Percentiles rank a stretch among this genome's conserved stretches.
phyloP scores from a whole-genome alignment of 2,113 vertebrate genomes.

The Gavialis gangeticus region DNA sequence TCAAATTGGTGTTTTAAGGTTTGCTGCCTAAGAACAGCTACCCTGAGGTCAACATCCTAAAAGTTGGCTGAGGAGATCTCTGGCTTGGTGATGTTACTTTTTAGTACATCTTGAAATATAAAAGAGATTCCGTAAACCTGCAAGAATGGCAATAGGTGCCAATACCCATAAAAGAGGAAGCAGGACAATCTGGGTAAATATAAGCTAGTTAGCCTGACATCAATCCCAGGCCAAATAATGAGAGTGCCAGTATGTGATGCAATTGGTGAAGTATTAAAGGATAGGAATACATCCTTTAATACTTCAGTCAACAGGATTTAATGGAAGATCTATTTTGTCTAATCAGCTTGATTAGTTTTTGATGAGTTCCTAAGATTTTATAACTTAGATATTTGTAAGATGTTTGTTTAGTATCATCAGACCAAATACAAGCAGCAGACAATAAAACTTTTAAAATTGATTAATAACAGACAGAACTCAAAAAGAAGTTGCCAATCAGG shows the following conservation, averaged over 20 bases:
- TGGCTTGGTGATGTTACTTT: neutral
- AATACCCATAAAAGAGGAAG: slow-evolving; percentile 16
- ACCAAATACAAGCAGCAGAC: neutral
- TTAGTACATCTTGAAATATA: neutral
- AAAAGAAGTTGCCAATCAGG: neutral
- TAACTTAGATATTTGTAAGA: neutral
- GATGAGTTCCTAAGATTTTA: neutral
- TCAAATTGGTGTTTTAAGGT: too few species aligned
- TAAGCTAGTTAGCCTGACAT: neutral
- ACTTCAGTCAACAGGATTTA: neutral
- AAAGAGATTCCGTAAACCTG: neutral
- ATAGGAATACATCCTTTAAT: neutral
- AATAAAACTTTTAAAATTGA: neutral
- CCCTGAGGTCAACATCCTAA: neutral
- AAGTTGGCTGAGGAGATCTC: neutral
- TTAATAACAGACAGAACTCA: neutral
- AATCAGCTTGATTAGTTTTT: neutral
- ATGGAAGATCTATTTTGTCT: neutral
- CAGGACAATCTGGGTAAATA: neutral
- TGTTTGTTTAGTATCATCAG: neutral
- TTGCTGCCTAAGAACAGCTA: too few species aligned
- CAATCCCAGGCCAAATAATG: neutral
- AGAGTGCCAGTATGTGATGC: neutral
- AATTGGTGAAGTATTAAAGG: neutral
- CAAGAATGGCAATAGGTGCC: neutral